Percentiles rank a stretch among this genome's conserved stretches.
Conservation (phyloP, 2,888 invertebrate genomes). For the Orthosia gracilis region DNA sequence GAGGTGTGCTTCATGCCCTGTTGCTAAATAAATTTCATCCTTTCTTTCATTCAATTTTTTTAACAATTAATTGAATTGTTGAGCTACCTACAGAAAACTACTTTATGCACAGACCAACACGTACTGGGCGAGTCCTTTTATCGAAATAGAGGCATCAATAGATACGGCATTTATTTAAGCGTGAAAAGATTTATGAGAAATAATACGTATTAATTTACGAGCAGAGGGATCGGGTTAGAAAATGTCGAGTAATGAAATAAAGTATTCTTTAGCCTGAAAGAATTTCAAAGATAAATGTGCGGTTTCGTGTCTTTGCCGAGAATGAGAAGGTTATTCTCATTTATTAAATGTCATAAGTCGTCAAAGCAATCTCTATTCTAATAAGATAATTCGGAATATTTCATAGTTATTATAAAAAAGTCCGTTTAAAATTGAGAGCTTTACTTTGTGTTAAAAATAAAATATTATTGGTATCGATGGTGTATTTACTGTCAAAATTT, state of each 20-base stretch:
- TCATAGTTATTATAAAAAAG: too few species aligned
- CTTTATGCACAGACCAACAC: constrained; percentile 2
- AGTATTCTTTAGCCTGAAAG: too few species aligned
- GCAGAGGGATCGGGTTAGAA: constrained; percentile 43
- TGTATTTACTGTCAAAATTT: constrained; percentile 11
- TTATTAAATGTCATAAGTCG: constrained; percentile 10
- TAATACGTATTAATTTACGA: constrained; percentile 62
- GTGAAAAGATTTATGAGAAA: constrained; percentile 61
- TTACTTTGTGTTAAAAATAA: constrained; percentile 4
- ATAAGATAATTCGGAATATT: not conserved
- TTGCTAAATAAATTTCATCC: too few species aligned
- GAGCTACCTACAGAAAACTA: not conserved
- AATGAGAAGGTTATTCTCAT: constrained; percentile 2
- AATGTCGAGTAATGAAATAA: constrained; percentile 35
- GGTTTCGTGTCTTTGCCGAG: not conserved
- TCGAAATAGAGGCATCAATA: constrained; percentile 47
- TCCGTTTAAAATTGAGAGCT: not conserved
- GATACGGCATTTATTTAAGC: constrained; percentile 48
- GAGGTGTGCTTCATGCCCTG: too few species aligned
- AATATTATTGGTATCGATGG: constrained; percentile 27
- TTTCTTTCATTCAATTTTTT: too few species aligned
- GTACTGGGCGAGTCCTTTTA: constrained; percentile 17
- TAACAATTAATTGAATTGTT: too few species aligned
- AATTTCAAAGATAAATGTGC: too few species aligned
- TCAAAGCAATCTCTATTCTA: not conserved